These are phyloP conservation scores for Lethrus apterus DNA, from an alignment of 1,140 invertebrate genomes.

Conservation along the genomic window DNA sequence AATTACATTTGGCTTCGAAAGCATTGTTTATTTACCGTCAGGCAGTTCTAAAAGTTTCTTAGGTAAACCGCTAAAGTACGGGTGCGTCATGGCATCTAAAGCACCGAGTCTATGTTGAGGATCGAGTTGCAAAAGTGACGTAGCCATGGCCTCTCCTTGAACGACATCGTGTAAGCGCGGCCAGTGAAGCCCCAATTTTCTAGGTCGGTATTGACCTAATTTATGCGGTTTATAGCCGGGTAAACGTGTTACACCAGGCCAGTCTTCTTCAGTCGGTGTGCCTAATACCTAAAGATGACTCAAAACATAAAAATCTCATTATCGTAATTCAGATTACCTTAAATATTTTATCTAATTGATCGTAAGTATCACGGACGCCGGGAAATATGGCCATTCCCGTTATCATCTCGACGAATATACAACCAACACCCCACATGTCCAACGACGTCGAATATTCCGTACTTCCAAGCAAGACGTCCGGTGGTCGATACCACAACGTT, in stretches of 20 bases:
- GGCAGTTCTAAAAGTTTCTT: constrained; percentile 83
- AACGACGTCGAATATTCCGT: constrained; percentile 91
- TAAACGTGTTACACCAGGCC: constrained; percentile 79
- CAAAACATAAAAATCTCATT: not conserved
- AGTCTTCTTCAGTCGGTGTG: constrained; percentile 84
- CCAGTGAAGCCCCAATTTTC: constrained; percentile 78
- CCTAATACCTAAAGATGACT: constrained; percentile 61
- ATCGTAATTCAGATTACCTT: constrained; percentile 49
- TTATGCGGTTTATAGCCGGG: constrained; percentile 80
- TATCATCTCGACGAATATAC: constrained; percentile 97
- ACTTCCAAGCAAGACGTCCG: constrained; percentile 92
- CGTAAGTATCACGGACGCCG: constrained; percentile 87
- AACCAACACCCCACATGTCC: constrained; percentile 98
- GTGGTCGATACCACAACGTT: constrained; percentile 88
- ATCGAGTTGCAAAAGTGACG: constrained; percentile 78
- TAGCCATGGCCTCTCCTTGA: constrained; percentile 82
- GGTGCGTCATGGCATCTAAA: constrained; percentile 77
- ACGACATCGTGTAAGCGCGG: constrained; percentile 79
- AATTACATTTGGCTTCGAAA: constrained; percentile 11
- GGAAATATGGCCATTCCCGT: constrained; percentile 94
- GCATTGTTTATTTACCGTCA: constrained; percentile 58
- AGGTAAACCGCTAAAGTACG: constrained; percentile 86
- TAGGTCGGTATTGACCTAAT: constrained; percentile 65
- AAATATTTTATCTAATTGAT: constrained; percentile 97
- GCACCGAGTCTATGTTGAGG: constrained; percentile 82